Base-by-base conservation (phyloP, 1,140 invertebrate genomes). In the Drosophila ercepeae region DNA sequence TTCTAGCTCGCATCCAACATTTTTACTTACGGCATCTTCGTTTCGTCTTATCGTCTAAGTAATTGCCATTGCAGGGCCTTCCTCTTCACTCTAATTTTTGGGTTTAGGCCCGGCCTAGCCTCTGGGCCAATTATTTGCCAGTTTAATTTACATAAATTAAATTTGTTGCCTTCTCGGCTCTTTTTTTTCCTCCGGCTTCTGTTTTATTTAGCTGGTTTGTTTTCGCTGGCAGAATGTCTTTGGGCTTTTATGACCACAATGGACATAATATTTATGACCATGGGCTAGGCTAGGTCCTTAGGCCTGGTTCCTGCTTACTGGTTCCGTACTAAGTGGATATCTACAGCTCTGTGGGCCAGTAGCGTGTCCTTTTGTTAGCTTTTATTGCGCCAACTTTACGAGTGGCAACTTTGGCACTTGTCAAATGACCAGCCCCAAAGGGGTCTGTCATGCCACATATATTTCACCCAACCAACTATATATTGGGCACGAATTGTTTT, bases 111-210 rank as follows among this genome's bases (percentile, higher is more conserved):
- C 34, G 25, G n/a, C 18, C 27, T 25, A 4, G 39, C 54, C 39
- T 65, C 14, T 52, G 53, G 46, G 70, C 64, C 75, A 79, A 78
- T 84, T 76, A 86, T 72, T 81, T 76, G 68, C 54, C 64, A 59
- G 63, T 88, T 81, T 88, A 88, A 88, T 86, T 86, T 67, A 69
- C 69, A 68, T 81, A 70, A 88, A 76, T 81, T 86, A 64, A 81
- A 75, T 79, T 74, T 70, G 32, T 53, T 64, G 74, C 67, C 34
- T 25, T 54, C 54, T 36, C 23, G 65, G 58, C 57, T 63, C 25
- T 49, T 19, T 50, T 13, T 7, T 50, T 19, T 39, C 13, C 19
- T 41, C n/a, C 46, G 13, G n/a, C 19, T 32, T 53, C 23, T 65
- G 25, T 54, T 53, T 52, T 67, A 52, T 65, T 65, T 65, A 1